Base-by-base conservation (phyloP, 2,797 vertebrate species). In the Acropternis orthonyx region DNA sequence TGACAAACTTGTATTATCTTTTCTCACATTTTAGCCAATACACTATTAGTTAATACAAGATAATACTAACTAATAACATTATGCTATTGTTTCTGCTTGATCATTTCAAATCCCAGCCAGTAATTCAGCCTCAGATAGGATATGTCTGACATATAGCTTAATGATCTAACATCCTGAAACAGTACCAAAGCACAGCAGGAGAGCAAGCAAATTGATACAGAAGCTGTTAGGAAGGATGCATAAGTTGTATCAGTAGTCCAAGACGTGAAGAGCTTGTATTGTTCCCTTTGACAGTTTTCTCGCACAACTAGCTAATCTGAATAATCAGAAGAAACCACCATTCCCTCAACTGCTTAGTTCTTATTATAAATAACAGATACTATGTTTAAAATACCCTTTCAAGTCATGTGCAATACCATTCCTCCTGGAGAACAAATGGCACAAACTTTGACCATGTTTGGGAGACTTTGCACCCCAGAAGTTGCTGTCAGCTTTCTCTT, bases 341-440 rank as follows among this genome's bases (percentile, higher is more conserved):
- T 12, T 43, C 20, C 15, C 22, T 24, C 41, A 66, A 6, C 9
- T 6, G 6, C 0, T 0, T 12, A 72, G 54, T 28, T 52, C 32
- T 81, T 67, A 36, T 18, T 62, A 37, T 18, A 21, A 8, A 16
- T 6, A 63, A 52, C 30, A 85, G n/a, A 74, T 19, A 65, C 21
- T 22, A 5, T 21, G 9, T 61, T 32, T 63, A 79, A 93, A 88
- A 54, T 44, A 65, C 16, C 7, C 16, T 43, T 83, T 85, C 37
- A 63, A 85, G 27, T 34, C 26, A 76, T 4, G 26, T 63, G 22
- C 76, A 73, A 41, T 23, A 75, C 22, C 24, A 14, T 79, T 71
- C 34, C 20, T 86, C 43, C 68, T 36, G 15, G 6, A 76, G 39
- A 54, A 30, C 16, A 85, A 89, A 24, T 0, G 4, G 19, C 37